Conservation (phyloP, 2,888 invertebrate species). For the Tuta absoluta region DNA sequence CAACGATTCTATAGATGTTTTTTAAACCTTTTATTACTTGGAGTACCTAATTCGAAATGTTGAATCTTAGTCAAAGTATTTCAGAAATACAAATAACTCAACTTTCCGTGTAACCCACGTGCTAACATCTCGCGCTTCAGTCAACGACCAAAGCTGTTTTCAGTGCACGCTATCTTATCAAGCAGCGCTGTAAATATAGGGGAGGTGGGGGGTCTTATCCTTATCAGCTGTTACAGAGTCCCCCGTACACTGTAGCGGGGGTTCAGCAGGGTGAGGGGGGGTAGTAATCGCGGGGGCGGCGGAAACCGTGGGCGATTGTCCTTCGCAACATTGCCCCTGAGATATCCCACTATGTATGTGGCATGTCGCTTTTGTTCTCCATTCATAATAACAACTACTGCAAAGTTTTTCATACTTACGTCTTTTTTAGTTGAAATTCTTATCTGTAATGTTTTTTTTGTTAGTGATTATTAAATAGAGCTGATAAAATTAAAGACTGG, state of each 20-base stretch:
- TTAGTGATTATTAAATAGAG: not conserved
- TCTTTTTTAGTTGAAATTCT: not conserved
- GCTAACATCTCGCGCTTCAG: conserved; percentile 9
- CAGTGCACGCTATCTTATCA: conserved; percentile 21
- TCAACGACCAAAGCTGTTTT: conserved; percentile 23
- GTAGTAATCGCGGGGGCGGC: conserved; percentile 40
- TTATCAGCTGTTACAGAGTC: not conserved
- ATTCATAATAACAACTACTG: not conserved
- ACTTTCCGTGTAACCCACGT: conserved; percentile 5
- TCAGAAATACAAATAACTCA: not conserved
- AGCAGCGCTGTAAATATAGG: not conserved
- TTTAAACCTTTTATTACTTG: not conserved
- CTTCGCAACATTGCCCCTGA: conserved; percentile 69
- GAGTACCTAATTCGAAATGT: not conserved
- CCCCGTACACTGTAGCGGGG: too few species aligned
- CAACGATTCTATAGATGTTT: not conserved
- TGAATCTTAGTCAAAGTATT: not conserved
- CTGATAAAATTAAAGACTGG: not conserved
- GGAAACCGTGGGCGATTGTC: conserved; percentile 73
- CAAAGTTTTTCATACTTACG: not conserved
- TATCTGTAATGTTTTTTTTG: not conserved
- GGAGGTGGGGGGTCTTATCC: not conserved
- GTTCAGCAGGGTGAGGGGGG: conserved; percentile 29
- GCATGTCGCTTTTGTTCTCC: conserved; percentile 40
- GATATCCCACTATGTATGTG: conserved; percentile 54